A percentile compares a stretch with the other conserved stretches of the same genome.
phyloP scores from a whole-genome alignment of 1,140 invertebrate species.

The Sitobion miscanthi region DNA sequence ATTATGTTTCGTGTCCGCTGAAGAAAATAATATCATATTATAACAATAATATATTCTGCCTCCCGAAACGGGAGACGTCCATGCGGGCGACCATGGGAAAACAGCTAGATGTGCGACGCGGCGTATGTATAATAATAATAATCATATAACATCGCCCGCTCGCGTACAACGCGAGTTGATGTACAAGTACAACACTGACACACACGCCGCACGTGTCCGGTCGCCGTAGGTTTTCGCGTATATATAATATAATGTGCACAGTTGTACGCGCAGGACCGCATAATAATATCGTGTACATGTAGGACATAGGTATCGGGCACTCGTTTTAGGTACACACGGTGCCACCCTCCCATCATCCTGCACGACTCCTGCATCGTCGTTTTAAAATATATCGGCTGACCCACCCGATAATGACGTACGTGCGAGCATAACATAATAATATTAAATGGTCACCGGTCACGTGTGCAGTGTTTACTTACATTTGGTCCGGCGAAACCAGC shows the following conservation, averaged over 20 bases:
- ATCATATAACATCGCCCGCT: neutral
- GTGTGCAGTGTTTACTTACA: conserved; percentile 2
- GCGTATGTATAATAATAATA: no score
- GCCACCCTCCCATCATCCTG: neutral
- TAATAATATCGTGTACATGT: neutral
- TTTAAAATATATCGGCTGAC: neutral
- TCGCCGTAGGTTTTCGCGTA: neutral
- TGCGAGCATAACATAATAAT: neutral
- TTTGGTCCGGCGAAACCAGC: neutral
- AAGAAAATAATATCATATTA: neutral
- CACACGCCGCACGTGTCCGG: neutral
- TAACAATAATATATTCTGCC: neutral
- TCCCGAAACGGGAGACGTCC: neutral
- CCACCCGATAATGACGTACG: neutral
- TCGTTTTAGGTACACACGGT: neutral
- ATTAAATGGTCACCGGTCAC: neutral
- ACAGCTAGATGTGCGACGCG: no score
- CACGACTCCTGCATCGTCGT: no score
- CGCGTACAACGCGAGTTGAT: no score
- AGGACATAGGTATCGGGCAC: neutral
- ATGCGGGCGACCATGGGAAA: conserved; percentile 53
- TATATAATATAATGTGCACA: no score
- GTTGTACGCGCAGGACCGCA: neutral
- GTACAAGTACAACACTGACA: neutral
- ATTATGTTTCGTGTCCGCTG: neutral